phyloP scores from a whole-genome alignment of 2,888 invertebrate genomes.

The Strigamia transsilvanica region DNA sequence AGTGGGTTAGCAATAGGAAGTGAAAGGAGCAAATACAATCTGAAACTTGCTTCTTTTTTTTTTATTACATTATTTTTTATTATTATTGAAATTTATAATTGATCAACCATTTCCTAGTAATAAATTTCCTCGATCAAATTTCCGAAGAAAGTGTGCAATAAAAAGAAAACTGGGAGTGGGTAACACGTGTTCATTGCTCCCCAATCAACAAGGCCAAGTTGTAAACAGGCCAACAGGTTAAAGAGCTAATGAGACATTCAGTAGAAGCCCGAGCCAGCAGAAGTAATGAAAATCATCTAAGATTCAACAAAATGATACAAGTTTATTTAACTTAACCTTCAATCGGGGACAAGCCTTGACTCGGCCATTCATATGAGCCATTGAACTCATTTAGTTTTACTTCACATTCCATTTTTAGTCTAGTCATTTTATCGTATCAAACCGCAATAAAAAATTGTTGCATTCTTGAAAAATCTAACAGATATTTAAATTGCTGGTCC shows the following conservation, averaged over 20 bases:
- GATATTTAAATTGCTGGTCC: too few relatives aligned
- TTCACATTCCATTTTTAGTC: constrained; percentile 24
- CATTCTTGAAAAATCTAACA: background rate
- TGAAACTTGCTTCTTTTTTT: background rate
- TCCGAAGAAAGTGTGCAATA: constrained; percentile 29
- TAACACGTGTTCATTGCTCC: constrained; percentile 33
- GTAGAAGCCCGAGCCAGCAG: background rate
- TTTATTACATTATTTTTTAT: constrained; percentile 4
- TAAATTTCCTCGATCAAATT: background rate
- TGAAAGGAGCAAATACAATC: constrained; percentile 8
- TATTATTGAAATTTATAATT: background rate
- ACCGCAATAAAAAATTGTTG: background rate
- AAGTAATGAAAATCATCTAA: constrained; percentile 35
- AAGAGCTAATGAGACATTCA: constrained; percentile 35
- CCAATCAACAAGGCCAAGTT: constrained; percentile 44
- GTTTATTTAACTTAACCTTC: constrained; percentile 49
- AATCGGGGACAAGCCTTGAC: constrained; percentile 41
- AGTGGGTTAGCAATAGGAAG: constrained; percentile 30
- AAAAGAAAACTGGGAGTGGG: constrained; percentile 44
- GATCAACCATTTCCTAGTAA: constrained; percentile 18
- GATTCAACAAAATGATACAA: constrained; percentile 36
- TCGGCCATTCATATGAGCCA: background rate
- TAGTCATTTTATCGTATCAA: background rate
- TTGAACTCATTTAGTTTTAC: constrained; percentile 33
- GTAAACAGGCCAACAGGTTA: constrained; percentile 42